A percentile compares a stretch with the other conserved stretches of the same genome.
Evolutionary conservation across 2,797 vertebrate species (phyloP).

Genomic region (Petrocephalus schoutedeni): DNA sequence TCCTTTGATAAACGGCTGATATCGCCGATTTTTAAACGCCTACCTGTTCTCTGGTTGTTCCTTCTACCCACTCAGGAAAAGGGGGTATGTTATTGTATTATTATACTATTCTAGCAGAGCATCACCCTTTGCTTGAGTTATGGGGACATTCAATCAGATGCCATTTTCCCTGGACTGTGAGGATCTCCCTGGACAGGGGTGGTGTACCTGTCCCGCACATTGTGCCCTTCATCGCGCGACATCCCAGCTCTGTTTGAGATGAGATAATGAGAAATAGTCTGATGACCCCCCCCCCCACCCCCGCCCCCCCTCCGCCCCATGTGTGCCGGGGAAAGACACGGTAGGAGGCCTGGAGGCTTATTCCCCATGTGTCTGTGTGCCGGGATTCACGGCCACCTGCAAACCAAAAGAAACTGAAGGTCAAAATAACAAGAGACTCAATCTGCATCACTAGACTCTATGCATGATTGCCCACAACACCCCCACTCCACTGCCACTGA

Average conservation of each 20-base stretch:
- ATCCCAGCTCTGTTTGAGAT: neutral
- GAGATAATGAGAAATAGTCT: constrained; percentile 29
- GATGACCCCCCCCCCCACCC: constrained; percentile 15
- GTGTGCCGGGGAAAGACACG: neutral
- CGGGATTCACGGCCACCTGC: neutral
- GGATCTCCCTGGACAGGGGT: constrained; percentile 64
- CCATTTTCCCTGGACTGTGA: constrained; percentile 57
- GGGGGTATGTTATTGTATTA: neutral
- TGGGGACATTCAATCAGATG: constrained; percentile 67
- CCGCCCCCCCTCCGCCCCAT: neutral
- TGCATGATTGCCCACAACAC: constrained; percentile 13
- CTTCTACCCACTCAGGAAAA: constrained; percentile 5
- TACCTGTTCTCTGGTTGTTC: constrained; percentile 29
- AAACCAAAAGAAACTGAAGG: neutral
- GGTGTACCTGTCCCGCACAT: constrained; percentile 48
- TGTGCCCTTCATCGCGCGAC: neutral
- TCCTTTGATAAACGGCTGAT: constrained; percentile 45
- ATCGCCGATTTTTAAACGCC: constrained; percentile 46
- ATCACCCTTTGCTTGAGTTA: constrained; percentile 55
- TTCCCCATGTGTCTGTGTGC: constrained; percentile 21
- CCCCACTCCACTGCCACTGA: neutral
- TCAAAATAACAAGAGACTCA: neutral
- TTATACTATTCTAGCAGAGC: neutral
- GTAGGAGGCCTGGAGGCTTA: neutral
- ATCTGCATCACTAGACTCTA: constrained; percentile 1